Evolutionary conservation across 2,888 invertebrate genomes (phyloP), one percentile per base, ranked within the genome.

Genomic region (Ferrisia virgata): DNA sequence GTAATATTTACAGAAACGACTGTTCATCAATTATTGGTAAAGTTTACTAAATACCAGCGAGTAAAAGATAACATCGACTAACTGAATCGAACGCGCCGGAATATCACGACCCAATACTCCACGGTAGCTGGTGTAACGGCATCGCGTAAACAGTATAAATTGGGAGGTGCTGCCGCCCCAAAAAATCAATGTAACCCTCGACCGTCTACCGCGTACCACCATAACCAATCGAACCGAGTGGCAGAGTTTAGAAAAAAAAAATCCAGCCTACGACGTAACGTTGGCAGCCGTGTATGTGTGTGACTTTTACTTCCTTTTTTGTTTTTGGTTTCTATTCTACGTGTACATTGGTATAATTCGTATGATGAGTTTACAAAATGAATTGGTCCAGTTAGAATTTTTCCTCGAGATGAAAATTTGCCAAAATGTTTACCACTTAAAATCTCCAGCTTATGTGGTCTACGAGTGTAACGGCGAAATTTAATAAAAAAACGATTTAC

Each of bases 111-210:
- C 47, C 81, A 53, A 81, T 53, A 81, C 53, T 33, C 47, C 9
- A 81, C 81, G 53, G 53, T 81, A 53, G 53, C 81, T 81, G 47
- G 81, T 81, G 81, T 81, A 81, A 47, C 53, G 53, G 53, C 58
- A 53, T 53, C 53, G 58, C 81, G 81, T 81, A 82, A 82, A 82
- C 82, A 69, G 82, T 53, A 80, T 58, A 82, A 82, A 82, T 82
- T 82, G 82, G 82, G 82, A 82, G 82, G 82, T 82, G 82, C 82
- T 82, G 82, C 79, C 82, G 82, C 69, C 82, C 82, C 40, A 58
- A 82, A 82, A 82, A 82, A 82, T 82, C 82, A 53, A 82, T 82
- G 82, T 64, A 82, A 82, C 82, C 82, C 82, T 39, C 47, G 58
- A 4, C 53, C 69, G 18, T 31, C 33, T 18, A 18, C 5, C 47